Evolutionary conservation across 2,113 vertebrate species (phyloP).

Genomic region (Lethenteron camtschaticum): DNA sequence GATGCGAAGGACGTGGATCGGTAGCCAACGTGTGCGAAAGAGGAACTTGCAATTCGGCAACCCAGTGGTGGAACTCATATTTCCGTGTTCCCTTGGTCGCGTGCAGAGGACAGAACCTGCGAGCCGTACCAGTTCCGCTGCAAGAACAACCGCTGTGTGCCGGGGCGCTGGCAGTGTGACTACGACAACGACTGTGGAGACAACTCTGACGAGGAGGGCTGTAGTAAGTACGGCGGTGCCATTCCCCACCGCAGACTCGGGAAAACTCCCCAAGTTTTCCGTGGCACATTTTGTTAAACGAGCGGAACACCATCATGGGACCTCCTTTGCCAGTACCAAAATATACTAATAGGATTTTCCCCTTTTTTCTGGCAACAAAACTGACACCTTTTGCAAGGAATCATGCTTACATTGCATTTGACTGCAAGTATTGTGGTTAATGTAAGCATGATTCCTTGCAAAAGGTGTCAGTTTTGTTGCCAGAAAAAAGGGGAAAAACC

Average conservation of each 20-base stretch:
- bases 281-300: slow-evolving; percentile 7
- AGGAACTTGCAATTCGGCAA: neutral
- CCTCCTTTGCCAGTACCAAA: no score
- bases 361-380: no score
- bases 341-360: no score
- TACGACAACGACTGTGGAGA: slow-evolving; percentile 94
- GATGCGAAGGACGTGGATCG: neutral
- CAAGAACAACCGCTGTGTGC: slow-evolving; percentile 96
- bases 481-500: no score
- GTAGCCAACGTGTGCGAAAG: neutral
- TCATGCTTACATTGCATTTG: no score
- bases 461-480: no score
- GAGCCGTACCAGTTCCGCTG: slow-evolving; percentile 93
- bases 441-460: no score
- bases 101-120: slow-evolving; percentile 94
- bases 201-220: slow-evolving; percentile 87
- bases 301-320: no score
- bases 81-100: slow-evolving; percentile 11
- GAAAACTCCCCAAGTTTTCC: neutral
- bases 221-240: slow-evolving; percentile 51
- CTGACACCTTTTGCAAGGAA: no score
- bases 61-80: no score
- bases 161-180: slow-evolving; percentile 92
- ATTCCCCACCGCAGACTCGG: neutral
- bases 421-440: no score